phyloP scores from a whole-genome alignment of 1,140 invertebrate species.

The Pseudomyrmex cubaensis region DNA sequence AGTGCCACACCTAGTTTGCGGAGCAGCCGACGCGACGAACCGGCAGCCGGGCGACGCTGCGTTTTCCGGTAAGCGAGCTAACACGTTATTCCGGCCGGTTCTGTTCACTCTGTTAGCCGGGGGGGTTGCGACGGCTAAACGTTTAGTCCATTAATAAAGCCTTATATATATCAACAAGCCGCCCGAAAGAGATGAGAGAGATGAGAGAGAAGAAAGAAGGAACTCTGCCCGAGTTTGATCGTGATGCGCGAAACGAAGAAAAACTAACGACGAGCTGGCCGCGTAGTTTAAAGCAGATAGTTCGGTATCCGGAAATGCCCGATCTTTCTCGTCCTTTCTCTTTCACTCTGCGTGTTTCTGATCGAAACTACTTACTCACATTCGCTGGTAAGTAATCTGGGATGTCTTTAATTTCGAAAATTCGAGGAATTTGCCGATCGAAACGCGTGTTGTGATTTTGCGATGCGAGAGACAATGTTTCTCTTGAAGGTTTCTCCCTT shows the following conservation, averaged over 20 bases:
- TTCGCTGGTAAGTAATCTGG: background rate
- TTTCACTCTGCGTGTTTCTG: background rate
- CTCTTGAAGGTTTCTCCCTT: background rate
- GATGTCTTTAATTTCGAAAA: slow-evolving; percentile 38
- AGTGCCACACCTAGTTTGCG: slow-evolving; percentile 63
- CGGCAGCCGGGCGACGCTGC: background rate
- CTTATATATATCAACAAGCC: background rate
- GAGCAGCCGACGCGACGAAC: background rate
- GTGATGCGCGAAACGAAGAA: slow-evolving; percentile 17
- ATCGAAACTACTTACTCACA: background rate
- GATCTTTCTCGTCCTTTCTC: slow-evolving; percentile 22
- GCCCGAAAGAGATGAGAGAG: slow-evolving; percentile 12
- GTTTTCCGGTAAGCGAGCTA: slow-evolving; percentile 65
- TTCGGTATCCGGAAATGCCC: slow-evolving; percentile 57
- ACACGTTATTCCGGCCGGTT: slow-evolving; percentile 47
- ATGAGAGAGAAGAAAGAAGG: no score
- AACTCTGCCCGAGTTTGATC: slow-evolving; percentile 31
- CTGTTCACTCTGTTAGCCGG: slow-evolving; percentile 58
- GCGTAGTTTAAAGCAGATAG: slow-evolving; percentile 61
- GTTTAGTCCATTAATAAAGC: slow-evolving; percentile 71
- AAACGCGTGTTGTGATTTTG: background rate
- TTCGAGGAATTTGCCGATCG: slow-evolving; percentile 61
- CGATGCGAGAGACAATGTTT: background rate
- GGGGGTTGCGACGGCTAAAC: slow-evolving; percentile 34
- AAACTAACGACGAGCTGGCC: background rate